These are phyloP conservation scores for Mycteria americana DNA, from an alignment of 2,797 vertebrate genomes.

Conservation along the genomic window DNA sequence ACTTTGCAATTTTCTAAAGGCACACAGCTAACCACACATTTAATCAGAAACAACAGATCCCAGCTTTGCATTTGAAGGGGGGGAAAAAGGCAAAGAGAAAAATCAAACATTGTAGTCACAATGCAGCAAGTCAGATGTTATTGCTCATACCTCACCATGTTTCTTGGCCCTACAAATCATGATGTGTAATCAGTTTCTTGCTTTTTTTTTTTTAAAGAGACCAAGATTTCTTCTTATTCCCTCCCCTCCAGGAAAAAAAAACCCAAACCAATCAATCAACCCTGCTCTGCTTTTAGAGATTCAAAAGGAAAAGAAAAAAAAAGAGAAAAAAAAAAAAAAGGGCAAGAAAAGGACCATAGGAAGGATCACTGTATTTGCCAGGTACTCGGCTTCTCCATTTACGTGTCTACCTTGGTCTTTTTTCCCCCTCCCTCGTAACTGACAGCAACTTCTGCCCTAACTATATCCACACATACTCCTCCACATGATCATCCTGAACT, in stretches of 20 bases:
- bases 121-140: neutral
- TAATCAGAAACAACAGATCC: neutral
- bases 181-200: neutral
- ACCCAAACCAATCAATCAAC: neutral
- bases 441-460: neutral
- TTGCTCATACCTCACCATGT: neutral
- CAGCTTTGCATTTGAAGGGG: neutral
- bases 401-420: neutral
- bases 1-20: neutral
- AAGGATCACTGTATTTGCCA: neutral
- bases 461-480: neutral
- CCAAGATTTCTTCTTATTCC: neutral
- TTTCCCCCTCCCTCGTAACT: fast-evolving
- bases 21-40: neutral
- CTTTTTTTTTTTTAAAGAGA: neutral
- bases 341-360: neutral
- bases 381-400: neutral
- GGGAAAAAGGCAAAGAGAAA: neutral
- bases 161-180: neutral
- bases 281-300: neutral
- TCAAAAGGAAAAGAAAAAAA: neutral
- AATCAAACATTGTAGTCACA: neutral
- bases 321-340: too few relatives aligned
- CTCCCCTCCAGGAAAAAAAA: neutral
- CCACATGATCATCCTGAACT: neutral